Base-by-base conservation (phyloP, 64 coral and sea anemone species). In the Stichodactyla helianthus region DNA sequence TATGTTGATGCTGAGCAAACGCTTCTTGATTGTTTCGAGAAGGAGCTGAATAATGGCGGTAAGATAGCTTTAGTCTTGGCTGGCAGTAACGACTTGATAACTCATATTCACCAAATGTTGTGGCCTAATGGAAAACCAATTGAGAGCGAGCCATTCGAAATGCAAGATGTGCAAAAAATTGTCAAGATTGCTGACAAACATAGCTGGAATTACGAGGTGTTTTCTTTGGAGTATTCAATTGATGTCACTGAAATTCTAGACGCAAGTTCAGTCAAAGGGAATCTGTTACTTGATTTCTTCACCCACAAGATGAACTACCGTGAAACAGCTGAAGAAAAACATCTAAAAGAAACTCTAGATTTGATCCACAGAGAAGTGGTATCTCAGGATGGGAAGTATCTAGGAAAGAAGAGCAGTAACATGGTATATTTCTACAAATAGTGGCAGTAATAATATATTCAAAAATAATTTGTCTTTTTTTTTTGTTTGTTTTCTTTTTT, bases 181-280 rank as follows among this genome's bases (percentile, higher is more conserved):
- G 28, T 57, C 20, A 55, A 82, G 22, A 87, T 87, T 87, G 88
- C 88, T 28, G 28, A 83, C 12, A 87, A 94, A 58, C 19, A 87
- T 83, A 79, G 88, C 15, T 94, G 84, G 88, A 87, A 87, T 11
- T 10, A 84, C 51, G 68, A 90, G 6, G 50, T 90, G 35, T 84
- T 67, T 83, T 50, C 53, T 3, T 56, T 82, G 19, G 85, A 94
- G 53, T 94, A 90, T 79, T 83, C 84, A 12, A 63, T 94, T 23
- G 92, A 90, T 52, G 92, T 87, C 16, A 89, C 85, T 28, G 92
- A 90, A 51, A 50, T 87, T 5, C 86, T 94, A 76, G 84, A 94
- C 52, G 79, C 60, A 44, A 50, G 76, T 13, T 89, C 83, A 56
- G 16, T 44, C 6, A 83, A 87, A 13, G 88, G 88, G 26, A 89